Evolutionary conservation across 2,888 invertebrate species (phyloP).

Genomic region (Orthosia cruda): DNA sequence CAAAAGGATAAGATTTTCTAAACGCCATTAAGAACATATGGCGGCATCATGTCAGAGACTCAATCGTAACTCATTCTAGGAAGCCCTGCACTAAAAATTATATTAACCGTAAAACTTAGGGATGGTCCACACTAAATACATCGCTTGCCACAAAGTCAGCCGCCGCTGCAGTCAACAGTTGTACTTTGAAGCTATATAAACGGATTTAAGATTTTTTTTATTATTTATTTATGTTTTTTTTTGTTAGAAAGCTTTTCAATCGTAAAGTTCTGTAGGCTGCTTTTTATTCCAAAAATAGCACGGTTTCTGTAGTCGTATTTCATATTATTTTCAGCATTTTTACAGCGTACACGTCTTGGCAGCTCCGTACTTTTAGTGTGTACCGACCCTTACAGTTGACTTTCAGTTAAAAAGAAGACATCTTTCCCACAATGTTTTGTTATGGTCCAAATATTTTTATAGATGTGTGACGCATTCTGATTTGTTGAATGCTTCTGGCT

Average conservation of each 20-base stretch:
- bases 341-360: not conserved
- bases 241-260: too few relatives aligned
- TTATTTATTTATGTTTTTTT: too few relatives aligned
- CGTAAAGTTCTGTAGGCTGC: too few relatives aligned
- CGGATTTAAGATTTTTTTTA: too few relatives aligned
- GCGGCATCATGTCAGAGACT: constrained; percentile 66
- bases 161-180: too few relatives aligned
- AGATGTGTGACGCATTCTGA: constrained; percentile 45
- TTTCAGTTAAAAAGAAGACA: constrained; percentile 46
- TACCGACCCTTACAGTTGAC: constrained; percentile 16
- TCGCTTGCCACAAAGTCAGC: not conserved
- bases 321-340: not conserved
- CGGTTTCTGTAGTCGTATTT: too few relatives aligned
- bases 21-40: constrained; percentile 63
- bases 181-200: too few relatives aligned
- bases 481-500: constrained; percentile 13
- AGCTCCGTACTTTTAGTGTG: not conserved
- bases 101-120: constrained; percentile 60
- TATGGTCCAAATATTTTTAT: constrained; percentile 61
- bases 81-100: constrained; percentile 65
- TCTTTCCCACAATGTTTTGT: constrained; percentile 60
- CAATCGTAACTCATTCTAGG: constrained; percentile 66
- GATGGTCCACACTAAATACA: constrained; percentile 4
- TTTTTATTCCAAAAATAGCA: too few relatives aligned
- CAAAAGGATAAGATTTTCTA: constrained; percentile 50